Base-by-base conservation (phyloP, 2,797 vertebrate species). In the Gymnothorax javanicus region DNA sequence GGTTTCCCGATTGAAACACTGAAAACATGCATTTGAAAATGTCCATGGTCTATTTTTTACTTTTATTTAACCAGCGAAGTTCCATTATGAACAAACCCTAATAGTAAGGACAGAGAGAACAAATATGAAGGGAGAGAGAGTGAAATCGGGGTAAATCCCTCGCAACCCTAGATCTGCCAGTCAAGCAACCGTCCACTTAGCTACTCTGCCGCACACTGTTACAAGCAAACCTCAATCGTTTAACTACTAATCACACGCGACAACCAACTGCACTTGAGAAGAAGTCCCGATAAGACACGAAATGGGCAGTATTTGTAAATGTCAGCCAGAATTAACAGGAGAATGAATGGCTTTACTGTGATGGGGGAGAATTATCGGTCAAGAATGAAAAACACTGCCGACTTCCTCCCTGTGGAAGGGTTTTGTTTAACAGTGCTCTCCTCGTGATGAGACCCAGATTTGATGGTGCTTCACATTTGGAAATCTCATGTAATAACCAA, bases 241-340 rank as follows among this genome's bases (percentile, higher is more conserved):
- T 1, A 87, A 89, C 91, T 89, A 85, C 87, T 94, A 96, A 96
- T 92, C 67, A 92, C 94, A 94, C 95, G 95, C 96, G 96, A 96
- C 95, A 96, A 92, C 95, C 94, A 94, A 93, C 94, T 94, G 95
- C 90, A 91, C 91, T 93, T 93, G 94, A 93, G 94, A 95, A 94
- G 93, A 91, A 93, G 91, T 93, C 92, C 90, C 90, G 86, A 90
- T 93, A 94, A 93, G 94, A 95, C 94, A 93, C 92, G 92, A 95
- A 95, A 94, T 93, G 92, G 92, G 92, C 89, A 62, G 94, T 95
- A 95, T 95, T 95, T 96, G 95, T 95, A 95, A 94, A 96, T 93
- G 95, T 96, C 95, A 96, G 93, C 92, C 92, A 88, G 92, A 94
- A 95, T 96, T 96, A 96, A 94, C 93, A 90, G 91, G 92, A 89